Base-by-base conservation (phyloP, 2,113 vertebrate genomes). In the Semicossyphus pulcher region DNA sequence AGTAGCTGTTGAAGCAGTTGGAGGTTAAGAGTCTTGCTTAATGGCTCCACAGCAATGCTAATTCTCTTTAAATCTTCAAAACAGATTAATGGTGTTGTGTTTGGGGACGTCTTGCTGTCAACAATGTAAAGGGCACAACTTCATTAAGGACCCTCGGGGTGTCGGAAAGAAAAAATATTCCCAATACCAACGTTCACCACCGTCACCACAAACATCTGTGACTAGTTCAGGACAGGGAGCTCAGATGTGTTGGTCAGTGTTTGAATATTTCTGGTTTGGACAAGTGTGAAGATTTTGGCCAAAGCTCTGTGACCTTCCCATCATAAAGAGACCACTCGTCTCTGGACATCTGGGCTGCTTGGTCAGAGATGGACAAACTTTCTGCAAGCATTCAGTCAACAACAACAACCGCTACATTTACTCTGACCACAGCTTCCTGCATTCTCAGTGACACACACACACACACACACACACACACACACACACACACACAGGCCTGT, bases 221-320 rank as follows among this genome's bases (percentile, higher is more conserved):
- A 76, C 68, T 63, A 64, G 76, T 64, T 78, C 74, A 81, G 16
- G 76, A 42, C 21, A n/a, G 69, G 51, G 74, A 47, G 68, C 66
- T 58, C 15, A 72, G 48, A 72, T 79, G 80, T 72, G 63, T 71
- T 63, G 70, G 68, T 69, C 62, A 79, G 72, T 5, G 45, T 28
- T 60, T 11, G 82, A 90, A 90, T 86, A 85, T 48, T 90, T 90
- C 64, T 86, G 90, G 87, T 92, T 88, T 89, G 85, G 85, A 88
- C 15, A 59, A 78, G 80, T 84, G 76, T 71, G 66, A 75, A 63
- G 68, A 72, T 72, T 84, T 60, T 56, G 63, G 47, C 37, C 20
- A 47, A 59, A 74, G 66, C 37, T 76, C 48, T 54, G 20, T 20
- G 36, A 80, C 67, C 62, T 42, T 76, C 26, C 44, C 65, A 29